Percentiles rank a stretch among this genome's conserved stretches.
These are phyloP conservation scores for Pavo muticus DNA, from an alignment of 2,113 vertebrate species.

Conservation along the genomic window DNA sequence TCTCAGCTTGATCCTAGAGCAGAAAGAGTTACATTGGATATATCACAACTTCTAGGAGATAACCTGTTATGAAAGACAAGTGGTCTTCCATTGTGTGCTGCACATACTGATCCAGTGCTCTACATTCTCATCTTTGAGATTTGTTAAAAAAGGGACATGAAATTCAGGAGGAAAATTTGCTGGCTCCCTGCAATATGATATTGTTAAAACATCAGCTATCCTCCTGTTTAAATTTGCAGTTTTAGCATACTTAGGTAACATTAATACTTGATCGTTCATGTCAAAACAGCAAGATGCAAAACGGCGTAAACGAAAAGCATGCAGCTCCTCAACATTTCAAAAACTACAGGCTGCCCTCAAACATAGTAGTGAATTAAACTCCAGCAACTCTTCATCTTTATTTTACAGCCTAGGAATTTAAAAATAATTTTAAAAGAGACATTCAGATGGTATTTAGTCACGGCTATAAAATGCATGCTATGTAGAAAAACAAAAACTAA, in stretches of 20 bases:
- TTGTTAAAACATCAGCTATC: neutral
- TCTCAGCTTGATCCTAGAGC: conserved; percentile 87
- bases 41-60: rapidly evolving
- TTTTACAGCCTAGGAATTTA: neutral
- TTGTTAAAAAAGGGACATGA: neutral
- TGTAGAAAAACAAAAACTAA: neutral
- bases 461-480: neutral
- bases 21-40: neutral
- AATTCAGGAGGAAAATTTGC: neutral
- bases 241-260: neutral
- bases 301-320: neutral
- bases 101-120: neutral
- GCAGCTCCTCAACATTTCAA: neutral
- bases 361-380: neutral
- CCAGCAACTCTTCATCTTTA: neutral
- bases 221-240: neutral
- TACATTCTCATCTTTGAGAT: neutral
- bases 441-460: neutral
- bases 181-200: neutral
- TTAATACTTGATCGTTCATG: neutral
- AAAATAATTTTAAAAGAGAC: neutral
- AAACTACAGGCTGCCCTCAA: neutral
- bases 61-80: rapidly evolving
- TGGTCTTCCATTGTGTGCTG: neutral
- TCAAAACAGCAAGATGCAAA: neutral